Conservation (phyloP, 2,888 invertebrate genomes). For the Calliopum simillimum region DNA sequence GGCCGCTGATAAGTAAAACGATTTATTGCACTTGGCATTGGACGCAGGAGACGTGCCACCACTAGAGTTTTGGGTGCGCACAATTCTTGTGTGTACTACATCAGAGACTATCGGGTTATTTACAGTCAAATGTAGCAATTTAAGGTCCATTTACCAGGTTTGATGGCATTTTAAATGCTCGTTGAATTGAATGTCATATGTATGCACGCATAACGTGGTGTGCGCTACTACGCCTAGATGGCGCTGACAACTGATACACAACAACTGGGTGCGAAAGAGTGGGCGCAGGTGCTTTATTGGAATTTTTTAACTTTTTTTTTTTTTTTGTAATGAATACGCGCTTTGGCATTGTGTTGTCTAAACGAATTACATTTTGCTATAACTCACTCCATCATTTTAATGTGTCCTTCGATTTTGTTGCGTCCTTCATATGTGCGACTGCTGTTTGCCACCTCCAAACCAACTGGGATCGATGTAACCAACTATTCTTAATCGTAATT, state of each 20-base stretch:
- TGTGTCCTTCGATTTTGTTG: too few species aligned
- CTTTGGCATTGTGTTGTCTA: background rate
- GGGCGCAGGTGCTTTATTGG: conserved; percentile 11
- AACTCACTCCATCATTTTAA: conserved; percentile 16
- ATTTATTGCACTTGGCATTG: conserved; percentile 20
- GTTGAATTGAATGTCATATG: conserved; percentile 23
- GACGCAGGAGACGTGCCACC: background rate
- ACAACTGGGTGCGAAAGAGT: background rate
- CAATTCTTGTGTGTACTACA: background rate
- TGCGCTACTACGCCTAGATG: background rate
- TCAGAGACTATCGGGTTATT: background rate
- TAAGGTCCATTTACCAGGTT: conserved; percentile 20
- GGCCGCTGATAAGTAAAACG: conserved; percentile 28
- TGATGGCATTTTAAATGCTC: conserved; percentile 32
- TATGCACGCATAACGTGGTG: background rate
- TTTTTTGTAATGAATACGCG: background rate
- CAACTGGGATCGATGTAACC: too few species aligned
- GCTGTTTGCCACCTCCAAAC: background rate
- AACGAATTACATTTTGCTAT: background rate
- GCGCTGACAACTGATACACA: background rate
- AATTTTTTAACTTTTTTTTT: too few species aligned
- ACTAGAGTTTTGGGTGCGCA: background rate
- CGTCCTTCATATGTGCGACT: background rate
- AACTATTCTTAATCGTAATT: background rate
- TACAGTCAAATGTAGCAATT: conserved; percentile 23